A percentile compares a stretch with the other conserved stretches of the same genome.
These are phyloP conservation scores for Harpegnathos saltator DNA, from an alignment of 1,140 invertebrate genomes.

Conservation along the genomic window DNA sequence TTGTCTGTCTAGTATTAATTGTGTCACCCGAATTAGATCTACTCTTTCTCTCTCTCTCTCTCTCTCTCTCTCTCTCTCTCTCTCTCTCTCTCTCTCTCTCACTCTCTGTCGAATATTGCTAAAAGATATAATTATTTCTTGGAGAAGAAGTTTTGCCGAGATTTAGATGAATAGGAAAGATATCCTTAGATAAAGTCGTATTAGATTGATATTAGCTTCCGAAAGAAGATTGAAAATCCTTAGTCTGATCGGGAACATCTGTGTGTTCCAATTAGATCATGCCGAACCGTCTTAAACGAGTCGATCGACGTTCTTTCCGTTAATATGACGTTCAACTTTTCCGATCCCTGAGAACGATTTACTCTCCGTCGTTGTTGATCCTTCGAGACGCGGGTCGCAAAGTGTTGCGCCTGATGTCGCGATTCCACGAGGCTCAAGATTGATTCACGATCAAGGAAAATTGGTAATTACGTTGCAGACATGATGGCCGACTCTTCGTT, in stretches of 20 bases:
- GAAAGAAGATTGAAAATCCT: not conserved
- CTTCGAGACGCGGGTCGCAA: conserved; percentile 6
- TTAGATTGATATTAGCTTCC: conserved; percentile 45
- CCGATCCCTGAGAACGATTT: conserved; percentile 7
- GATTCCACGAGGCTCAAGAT: conserved; percentile 44
- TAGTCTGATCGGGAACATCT: conserved; percentile 6
- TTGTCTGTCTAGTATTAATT: conserved; percentile 24
- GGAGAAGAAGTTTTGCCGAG: conserved; percentile 6
- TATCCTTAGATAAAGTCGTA: not conserved
- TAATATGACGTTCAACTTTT: not conserved
- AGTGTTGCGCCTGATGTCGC: conserved; percentile 29
- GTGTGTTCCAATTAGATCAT: conserved; percentile 45
- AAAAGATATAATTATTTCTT: conserved; percentile 6
- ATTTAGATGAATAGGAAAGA: conserved; percentile 3
- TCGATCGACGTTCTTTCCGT: conserved; percentile 13
- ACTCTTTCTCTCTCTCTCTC: no score
- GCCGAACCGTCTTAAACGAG: conserved; percentile 11
- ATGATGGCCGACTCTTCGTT: not conserved
- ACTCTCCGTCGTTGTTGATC: not conserved
- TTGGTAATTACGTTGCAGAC: not conserved
- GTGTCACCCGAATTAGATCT: conserved; percentile 2
- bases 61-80: no score
- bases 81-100: no score
- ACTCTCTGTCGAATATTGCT: conserved; percentile 7
- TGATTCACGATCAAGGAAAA: conserved; percentile 7